These are phyloP conservation scores for Aphis craccivora DNA, from an alignment of 1,140 invertebrate species.

Conservation along the genomic window DNA sequence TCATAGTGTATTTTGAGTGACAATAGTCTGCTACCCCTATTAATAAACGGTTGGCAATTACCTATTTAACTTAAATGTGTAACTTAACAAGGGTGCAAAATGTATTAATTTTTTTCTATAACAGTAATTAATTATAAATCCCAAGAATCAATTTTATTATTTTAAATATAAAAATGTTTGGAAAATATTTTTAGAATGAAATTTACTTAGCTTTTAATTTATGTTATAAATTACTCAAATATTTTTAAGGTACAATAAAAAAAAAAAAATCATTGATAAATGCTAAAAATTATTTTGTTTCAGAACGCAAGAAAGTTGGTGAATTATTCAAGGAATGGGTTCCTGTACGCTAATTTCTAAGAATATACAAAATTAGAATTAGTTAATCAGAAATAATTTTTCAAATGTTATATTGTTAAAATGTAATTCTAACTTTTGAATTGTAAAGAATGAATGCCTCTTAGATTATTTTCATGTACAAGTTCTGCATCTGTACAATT, in stretches of 20 bases:
- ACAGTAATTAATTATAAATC: no score
- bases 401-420: not conserved
- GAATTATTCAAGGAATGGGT: slow-evolving; percentile 72
- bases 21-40: no score
- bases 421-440: not conserved
- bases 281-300: slow-evolving; percentile 62
- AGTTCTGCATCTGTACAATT: not conserved
- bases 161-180: no score
- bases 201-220: no score
- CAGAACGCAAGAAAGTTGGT: slow-evolving; percentile 71
- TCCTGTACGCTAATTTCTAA: slow-evolving; percentile 70
- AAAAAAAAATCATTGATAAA: not conserved
- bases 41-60: no score
- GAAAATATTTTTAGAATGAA: no score
- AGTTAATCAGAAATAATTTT: not conserved
- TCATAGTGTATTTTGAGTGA: no score
- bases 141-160: no score
- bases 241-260: not conserved
- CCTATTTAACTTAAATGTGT: no score
- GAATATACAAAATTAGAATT: slow-evolving; percentile 5
- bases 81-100: no score
- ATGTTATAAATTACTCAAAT: no score
- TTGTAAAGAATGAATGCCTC: slow-evolving; percentile 25
- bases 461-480: slow-evolving; percentile 28
- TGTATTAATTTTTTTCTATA: no score